A percentile compares a stretch with the other conserved stretches of the same genome.
These are phyloP conservation scores for Leuciscus waleckii DNA, from an alignment of 2,797 vertebrate species.

Conservation along the genomic window DNA sequence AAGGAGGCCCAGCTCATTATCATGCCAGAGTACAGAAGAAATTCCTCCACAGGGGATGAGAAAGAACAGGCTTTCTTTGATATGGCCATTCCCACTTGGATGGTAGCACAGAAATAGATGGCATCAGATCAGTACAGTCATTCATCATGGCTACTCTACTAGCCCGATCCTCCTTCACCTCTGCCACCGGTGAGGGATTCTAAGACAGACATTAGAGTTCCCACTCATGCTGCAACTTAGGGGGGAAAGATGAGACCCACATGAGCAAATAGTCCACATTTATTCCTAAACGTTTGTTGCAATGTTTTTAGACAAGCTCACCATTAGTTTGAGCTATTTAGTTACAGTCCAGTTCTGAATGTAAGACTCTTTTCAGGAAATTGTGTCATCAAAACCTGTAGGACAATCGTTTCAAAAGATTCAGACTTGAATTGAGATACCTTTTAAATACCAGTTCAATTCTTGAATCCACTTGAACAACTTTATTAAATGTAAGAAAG, in stretches of 20 bases:
- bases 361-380: background rate
- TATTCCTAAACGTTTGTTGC: constrained; percentile 3
- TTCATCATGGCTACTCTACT: constrained; percentile 73
- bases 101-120: constrained; percentile 78
- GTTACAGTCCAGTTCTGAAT: background rate
- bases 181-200: constrained; percentile 67
- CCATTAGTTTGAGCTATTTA: background rate
- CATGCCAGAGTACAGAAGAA: constrained; percentile 80
- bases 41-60: constrained; percentile 70
- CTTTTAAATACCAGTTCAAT: background rate
- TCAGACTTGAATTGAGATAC: background rate
- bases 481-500: background rate
- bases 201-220: constrained; percentile 68
- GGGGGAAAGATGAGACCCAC: constrained; percentile 17
- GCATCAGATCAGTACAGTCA: constrained; percentile 78
- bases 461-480: background rate
- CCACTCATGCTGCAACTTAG: constrained; percentile 54
- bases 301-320: background rate
- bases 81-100: constrained; percentile 80
- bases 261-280: constrained; percentile 25
- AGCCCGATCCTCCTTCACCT: constrained; percentile 74
- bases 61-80: constrained; percentile 71
- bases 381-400: background rate
- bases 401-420: background rate
- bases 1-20: constrained; percentile 76